phyloP scores from a whole-genome alignment of 1,140 invertebrate species.

The Cydia pomonella region DNA sequence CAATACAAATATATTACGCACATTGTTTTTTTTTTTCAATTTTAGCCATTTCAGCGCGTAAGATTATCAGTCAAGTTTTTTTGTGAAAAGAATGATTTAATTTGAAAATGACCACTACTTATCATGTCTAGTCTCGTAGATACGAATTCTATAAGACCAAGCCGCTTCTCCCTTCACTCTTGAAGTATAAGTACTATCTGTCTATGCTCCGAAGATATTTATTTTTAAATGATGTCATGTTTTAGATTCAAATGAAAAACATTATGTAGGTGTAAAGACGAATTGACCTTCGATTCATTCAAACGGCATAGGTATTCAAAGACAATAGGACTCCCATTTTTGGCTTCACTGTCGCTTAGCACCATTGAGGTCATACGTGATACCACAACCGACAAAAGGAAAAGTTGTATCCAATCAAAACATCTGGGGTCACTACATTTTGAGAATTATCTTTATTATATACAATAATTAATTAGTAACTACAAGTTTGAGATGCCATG shows the following conservation, averaged over 20 bases:
- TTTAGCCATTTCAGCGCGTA: too few relatives aligned
- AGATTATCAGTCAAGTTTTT: too few relatives aligned
- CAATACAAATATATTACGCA: too few relatives aligned
- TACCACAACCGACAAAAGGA: background rate
- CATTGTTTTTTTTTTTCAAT: too few relatives aligned
- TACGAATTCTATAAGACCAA: too few relatives aligned
- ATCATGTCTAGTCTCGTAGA: too few relatives aligned
- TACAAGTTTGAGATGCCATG: too few relatives aligned
- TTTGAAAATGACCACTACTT: too few relatives aligned
- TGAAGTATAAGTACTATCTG: too few relatives aligned
- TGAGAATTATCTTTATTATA: background rate
- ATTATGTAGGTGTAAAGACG: background rate
- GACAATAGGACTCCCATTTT: conserved; percentile 16
- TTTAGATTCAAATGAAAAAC: background rate
- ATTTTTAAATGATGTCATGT: conserved; percentile 3
- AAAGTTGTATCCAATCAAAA: background rate
- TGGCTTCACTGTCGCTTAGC: background rate
- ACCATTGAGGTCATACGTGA: conserved; percentile 2
- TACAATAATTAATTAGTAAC: too few relatives aligned
- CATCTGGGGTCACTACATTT: background rate
- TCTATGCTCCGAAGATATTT: background rate
- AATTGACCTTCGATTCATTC: background rate
- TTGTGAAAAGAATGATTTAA: too few relatives aligned
- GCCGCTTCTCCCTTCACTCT: too few relatives aligned
- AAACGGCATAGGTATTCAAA: background rate